A percentile compares a stretch with the other conserved stretches of the same genome.
These are phyloP conservation scores for Vanessa tameamea DNA, from an alignment of 1,140 invertebrate genomes.

Conservation along the genomic window DNA sequence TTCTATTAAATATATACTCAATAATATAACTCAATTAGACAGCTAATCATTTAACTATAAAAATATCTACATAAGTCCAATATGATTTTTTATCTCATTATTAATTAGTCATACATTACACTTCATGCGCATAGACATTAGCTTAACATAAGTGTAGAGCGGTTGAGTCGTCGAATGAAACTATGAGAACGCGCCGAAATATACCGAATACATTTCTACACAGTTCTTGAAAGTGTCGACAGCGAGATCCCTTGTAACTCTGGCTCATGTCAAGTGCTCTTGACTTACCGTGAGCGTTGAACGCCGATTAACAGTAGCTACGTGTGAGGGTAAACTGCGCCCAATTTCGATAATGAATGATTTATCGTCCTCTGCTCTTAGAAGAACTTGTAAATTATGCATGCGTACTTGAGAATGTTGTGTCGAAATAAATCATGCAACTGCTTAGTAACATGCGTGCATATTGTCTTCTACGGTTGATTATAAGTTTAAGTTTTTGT, in stretches of 20 bases:
- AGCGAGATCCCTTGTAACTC: slow-evolving; percentile 11
- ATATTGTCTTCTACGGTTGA: too few species aligned
- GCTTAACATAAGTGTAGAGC: background rate
- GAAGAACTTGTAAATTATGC: background rate
- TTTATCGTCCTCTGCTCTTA: slow-evolving; percentile 1
- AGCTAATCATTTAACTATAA: too few species aligned
- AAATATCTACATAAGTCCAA: too few species aligned
- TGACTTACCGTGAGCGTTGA: slow-evolving; percentile 34
- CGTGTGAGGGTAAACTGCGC: slow-evolving; percentile 21
- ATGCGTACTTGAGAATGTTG: too few species aligned
- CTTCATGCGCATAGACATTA: too few species aligned
- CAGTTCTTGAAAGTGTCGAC: slow-evolving; percentile 25
- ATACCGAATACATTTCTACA: slow-evolving; percentile 14
- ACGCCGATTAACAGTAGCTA: slow-evolving; percentile 40
- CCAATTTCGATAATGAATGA: slow-evolving; percentile 12
- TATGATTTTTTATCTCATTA: too few species aligned
- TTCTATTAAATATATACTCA: too few species aligned
- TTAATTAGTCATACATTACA: too few species aligned
- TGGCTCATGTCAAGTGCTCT: slow-evolving; percentile 28
- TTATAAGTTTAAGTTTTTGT: background rate
- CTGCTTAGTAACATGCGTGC: too few species aligned
- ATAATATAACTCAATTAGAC: too few species aligned
- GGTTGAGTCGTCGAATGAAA: background rate
- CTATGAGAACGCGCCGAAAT: background rate
- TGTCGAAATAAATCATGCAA: too few species aligned